A percentile compares a stretch with the other conserved stretches of the same genome.
These are phyloP conservation scores for Habroteleia sp. DNA, from an alignment of 2,888 invertebrate genomes.

Conservation along the genomic window DNA sequence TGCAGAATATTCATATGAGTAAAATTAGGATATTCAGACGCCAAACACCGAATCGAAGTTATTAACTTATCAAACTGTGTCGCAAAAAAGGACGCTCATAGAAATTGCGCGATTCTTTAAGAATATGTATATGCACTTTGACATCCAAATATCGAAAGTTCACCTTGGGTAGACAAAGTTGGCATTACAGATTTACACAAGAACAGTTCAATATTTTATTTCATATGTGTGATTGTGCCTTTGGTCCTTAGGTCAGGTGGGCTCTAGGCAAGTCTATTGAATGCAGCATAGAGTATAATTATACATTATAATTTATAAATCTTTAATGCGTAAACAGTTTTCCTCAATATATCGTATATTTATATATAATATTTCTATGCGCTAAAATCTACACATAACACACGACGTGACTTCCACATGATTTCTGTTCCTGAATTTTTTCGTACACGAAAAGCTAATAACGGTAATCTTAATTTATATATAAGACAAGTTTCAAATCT, in stretches of 20 bases:
- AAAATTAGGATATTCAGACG: background rate
- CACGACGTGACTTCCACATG: conserved; percentile 67
- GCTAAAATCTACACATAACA: conserved; percentile 68
- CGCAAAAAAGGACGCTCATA: no score
- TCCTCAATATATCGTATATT: conserved; percentile 78
- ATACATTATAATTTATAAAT: conserved; percentile 80
- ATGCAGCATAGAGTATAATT: conserved; percentile 75
- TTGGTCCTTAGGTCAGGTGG: conserved; percentile 80
- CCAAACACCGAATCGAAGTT: background rate
- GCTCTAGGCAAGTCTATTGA: conserved; percentile 80
- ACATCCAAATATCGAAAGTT: conserved; percentile 18
- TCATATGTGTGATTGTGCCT: conserved; percentile 79
- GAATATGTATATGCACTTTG: background rate
- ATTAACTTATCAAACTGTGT: background rate
- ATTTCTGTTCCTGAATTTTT: no score
- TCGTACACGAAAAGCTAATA: conserved; percentile 77
- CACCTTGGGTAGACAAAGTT: conserved; percentile 34
- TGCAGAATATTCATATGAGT: background rate
- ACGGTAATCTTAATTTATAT: conserved; percentile 66
- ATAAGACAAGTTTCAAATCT: no score
- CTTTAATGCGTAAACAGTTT: conserved; percentile 76
- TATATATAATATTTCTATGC: conserved; percentile 76
- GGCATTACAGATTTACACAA: conserved; percentile 70
- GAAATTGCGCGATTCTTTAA: no score
- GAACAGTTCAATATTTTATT: conserved; percentile 77